Base-by-base conservation (phyloP, 2,797 vertebrate species). In the Poeciliopsis paucimaculata region DNA sequence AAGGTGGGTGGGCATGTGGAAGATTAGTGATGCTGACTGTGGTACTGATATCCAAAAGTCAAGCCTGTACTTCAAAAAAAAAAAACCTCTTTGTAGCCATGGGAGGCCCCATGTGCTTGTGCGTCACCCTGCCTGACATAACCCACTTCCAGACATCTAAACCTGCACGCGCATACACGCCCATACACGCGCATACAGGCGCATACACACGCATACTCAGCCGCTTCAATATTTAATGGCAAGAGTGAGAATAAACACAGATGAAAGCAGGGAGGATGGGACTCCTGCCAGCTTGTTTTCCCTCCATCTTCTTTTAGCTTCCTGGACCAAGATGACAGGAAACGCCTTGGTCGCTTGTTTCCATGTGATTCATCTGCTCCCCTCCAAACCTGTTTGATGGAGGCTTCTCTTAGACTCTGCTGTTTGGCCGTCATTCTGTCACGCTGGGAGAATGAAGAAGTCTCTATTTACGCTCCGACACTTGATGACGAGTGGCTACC, bases 181-280 rank as follows among this genome's bases (percentile, higher is more conserved):
- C 0, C 36, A 39, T 0, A 39, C 39, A 39, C 39, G 6, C 39
- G 6, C 46, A 15, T 1, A 15, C 46, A 46, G 13, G 15, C 46
- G 1, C 46, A 6, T 0, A 23, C 18, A 23, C 49, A 51, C 6
- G 1, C 20, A 53, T 73, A 88, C 78, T 72, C 57, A 71, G 57
- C 1, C 11, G 8, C 41, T 82, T 90, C 81, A 93, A 93, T 93
- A 92, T 92, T 92, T 90, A 78, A 93, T 90, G 86, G 81, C 75
- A 80, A 82, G 83, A 85, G 57, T 75, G 57, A 62, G 57, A 31
- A 62, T 62, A 62, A 62, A 31, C 83, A 72, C 88, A 84, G 86
- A 92, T 91, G 80, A 92, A 90, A 89, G 84, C 57, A 31, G 57
- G 75, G 78, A 83, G 79, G 46, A 77, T 79, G 75, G 60, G 82